Percentiles rank a stretch among this genome's conserved stretches.
These are phyloP conservation scores for Ivindomyrus marchei DNA, from an alignment of 2,113 vertebrate genomes.

Conservation along the genomic window DNA sequence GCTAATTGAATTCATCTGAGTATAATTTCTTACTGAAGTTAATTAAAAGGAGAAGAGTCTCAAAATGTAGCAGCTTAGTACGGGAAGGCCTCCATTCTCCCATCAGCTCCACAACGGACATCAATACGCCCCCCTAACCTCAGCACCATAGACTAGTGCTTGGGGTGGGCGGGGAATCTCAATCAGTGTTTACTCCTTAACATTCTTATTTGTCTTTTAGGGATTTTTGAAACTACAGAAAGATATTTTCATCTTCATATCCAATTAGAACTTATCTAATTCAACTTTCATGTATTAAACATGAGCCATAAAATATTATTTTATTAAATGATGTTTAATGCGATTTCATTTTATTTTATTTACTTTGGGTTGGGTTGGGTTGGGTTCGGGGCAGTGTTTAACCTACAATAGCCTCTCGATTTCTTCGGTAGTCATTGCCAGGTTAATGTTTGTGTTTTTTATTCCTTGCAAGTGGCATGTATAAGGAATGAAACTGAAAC, in stretches of 20 bases:
- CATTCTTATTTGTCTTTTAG: slow-evolving; percentile 30
- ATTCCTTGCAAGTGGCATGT: not conserved
- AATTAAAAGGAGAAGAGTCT: slow-evolving; percentile 75
- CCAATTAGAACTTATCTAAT: slow-evolving; percentile 60
- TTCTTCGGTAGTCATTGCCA: slow-evolving; percentile 35
- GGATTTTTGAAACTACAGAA: slow-evolving; percentile 35
- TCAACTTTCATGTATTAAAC: slow-evolving; percentile 58
- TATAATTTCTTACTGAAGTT: slow-evolving; percentile 66
- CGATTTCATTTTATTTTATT: slow-evolving; percentile 45
- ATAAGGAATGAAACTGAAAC: not conserved
- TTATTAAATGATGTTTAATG: slow-evolving; percentile 65
- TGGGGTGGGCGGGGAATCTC: not conserved
- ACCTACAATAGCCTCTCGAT: slow-evolving; percentile 29
- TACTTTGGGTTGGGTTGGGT: not conserved
- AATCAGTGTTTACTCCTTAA: slow-evolving; percentile 12
- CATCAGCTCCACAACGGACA: not conserved
- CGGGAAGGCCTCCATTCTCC: slow-evolving; percentile 15
- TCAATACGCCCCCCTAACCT: not conserved
- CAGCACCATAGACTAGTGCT: not conserved
- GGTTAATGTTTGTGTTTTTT: slow-evolving; percentile 15
- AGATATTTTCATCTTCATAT: slow-evolving; percentile 50
- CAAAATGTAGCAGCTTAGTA: slow-evolving; percentile 43
- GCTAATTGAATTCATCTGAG: slow-evolving; percentile 87
- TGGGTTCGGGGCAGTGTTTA: slow-evolving; percentile 44
- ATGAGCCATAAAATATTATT: slow-evolving; percentile 55